Conservation (phyloP, 1,140 invertebrate species). For the Andricus grossulariae region DNA sequence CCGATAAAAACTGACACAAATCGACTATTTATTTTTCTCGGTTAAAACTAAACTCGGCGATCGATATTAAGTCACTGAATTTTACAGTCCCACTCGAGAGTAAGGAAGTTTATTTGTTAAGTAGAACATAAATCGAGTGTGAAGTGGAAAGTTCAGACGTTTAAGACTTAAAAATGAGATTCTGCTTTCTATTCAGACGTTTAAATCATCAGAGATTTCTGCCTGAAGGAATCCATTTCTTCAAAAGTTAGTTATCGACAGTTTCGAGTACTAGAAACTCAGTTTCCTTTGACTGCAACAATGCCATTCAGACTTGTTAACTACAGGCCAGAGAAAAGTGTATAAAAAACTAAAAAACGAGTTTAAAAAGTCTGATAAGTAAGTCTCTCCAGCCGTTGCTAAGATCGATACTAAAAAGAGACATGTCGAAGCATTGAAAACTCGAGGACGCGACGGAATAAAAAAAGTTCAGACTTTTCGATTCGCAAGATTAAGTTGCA, state of each 20-base stretch:
- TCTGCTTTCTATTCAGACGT: conserved; percentile 14
- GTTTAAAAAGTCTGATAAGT: not conserved
- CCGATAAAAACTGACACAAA: conserved; percentile 7
- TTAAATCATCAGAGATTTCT: conserved; percentile 34
- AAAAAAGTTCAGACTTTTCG: conserved; percentile 19
- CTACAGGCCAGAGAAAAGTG: not conserved
- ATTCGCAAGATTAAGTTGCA: not conserved
- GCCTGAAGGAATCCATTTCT: conserved; percentile 3
- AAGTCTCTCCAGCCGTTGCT: not conserved
- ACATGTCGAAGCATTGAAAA: conserved; percentile 17
- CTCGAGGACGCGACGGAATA: conserved; percentile 31
- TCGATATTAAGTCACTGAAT: conserved; percentile 55
- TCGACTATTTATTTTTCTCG: conserved; percentile 40
- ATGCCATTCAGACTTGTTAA: not conserved
- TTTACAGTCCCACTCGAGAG: conserved; percentile 69
- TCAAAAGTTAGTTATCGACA: conserved; percentile 32
- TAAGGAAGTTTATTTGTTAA: conserved; percentile 44
- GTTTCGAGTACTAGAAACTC: conserved; percentile 30
- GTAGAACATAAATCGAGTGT: conserved; percentile 58
- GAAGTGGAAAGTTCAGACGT: conserved; percentile 67
- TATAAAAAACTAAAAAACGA: not conserved
- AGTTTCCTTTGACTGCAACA: not conserved
- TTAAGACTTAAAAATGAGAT: conserved; percentile 38
- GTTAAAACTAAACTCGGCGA: conserved; percentile 37
- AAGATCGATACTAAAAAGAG: not conserved